Conservation (phyloP, 1,140 invertebrate genomes). For the Hormaphis cornu region DNA sequence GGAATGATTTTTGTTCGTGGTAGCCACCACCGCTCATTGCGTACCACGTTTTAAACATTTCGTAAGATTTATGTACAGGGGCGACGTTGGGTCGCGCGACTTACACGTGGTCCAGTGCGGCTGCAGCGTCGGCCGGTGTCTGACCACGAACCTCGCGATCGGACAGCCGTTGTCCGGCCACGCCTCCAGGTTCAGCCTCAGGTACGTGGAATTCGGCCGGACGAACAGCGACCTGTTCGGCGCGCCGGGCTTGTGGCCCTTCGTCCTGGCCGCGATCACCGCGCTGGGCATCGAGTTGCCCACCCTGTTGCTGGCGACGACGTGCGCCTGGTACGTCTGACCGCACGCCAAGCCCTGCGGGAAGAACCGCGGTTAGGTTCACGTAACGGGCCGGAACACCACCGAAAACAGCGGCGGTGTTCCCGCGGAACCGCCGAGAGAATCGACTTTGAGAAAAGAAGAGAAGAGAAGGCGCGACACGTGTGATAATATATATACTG, state of each 20-base stretch:
- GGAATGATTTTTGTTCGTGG: too few relatives aligned
- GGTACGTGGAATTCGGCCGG: constrained; percentile 59
- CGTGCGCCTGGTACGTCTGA: constrained; percentile 61
- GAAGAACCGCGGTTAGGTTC: too few relatives aligned
- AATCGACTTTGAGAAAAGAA: too few relatives aligned
- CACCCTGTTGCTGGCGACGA: constrained; percentile 62
- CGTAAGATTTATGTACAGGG: too few relatives aligned
- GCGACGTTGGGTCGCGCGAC: too few relatives aligned
- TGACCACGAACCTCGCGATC: constrained; percentile 63
- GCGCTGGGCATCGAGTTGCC: constrained; percentile 60
- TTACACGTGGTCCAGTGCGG: constrained; percentile 49
- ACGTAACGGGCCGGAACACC: too few relatives aligned
- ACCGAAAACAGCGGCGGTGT: too few relatives aligned
- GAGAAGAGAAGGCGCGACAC: too few relatives aligned
- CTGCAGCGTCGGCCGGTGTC: constrained; percentile 50
- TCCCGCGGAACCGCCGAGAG: too few relatives aligned
- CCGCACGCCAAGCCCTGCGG: constrained; percentile 57
- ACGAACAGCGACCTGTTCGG: constrained; percentile 55
- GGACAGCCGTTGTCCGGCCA: constrained; percentile 76
- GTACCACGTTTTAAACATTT: too few relatives aligned
- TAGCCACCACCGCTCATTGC: too few relatives aligned
- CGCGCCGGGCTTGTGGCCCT: constrained; percentile 60
- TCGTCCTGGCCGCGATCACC: constrained; percentile 57
- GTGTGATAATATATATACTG: too few relatives aligned
- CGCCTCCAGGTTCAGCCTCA: constrained; percentile 58